These are phyloP conservation scores for Pseudorhiza aurosa DNA, from an alignment of 30 jellyfish, hydroid and myxozoan species.

Conservation along the genomic window DNA sequence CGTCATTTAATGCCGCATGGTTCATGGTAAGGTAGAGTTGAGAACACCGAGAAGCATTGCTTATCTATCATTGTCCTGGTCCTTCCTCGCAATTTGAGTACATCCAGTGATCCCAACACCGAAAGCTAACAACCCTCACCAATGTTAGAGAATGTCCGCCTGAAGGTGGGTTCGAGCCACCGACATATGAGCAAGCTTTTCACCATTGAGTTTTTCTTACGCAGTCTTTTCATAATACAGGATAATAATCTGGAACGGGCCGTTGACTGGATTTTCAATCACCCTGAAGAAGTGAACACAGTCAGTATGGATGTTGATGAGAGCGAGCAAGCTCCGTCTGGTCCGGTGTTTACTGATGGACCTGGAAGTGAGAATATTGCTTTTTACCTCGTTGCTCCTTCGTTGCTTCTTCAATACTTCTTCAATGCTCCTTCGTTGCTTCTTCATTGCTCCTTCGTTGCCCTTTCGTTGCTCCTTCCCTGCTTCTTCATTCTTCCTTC, in stretches of 20 bases:
- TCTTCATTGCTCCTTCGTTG: background rate
- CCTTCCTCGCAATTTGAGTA: no score
- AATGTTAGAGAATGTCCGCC: no score
- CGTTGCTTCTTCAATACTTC: background rate
- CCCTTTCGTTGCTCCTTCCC: background rate
- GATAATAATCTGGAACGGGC: constrained; percentile 93
- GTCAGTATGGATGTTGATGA: constrained; percentile 68
- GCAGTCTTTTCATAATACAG: constrained; percentile 22
- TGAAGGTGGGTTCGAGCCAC: no score
- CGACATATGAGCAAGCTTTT: no score
- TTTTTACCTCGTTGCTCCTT: background rate
- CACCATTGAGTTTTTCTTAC: no score
- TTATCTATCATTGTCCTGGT: no score
- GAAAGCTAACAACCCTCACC: no score
- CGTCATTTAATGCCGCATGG: no score
- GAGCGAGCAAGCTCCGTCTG: constrained; percentile 24
- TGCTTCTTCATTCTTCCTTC: background rate
- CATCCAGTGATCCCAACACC: no score
- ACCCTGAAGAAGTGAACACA: constrained; percentile 65
- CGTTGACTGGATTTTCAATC: constrained; percentile 90
- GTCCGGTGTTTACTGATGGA: constrained; percentile 61
- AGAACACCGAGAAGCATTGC: no score
- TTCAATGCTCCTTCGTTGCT: background rate
- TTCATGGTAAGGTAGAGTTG: no score
- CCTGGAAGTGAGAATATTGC: constrained; percentile 68